Conservation (phyloP, 1,140 invertebrate species). For the Chymomyza costata region DNA sequence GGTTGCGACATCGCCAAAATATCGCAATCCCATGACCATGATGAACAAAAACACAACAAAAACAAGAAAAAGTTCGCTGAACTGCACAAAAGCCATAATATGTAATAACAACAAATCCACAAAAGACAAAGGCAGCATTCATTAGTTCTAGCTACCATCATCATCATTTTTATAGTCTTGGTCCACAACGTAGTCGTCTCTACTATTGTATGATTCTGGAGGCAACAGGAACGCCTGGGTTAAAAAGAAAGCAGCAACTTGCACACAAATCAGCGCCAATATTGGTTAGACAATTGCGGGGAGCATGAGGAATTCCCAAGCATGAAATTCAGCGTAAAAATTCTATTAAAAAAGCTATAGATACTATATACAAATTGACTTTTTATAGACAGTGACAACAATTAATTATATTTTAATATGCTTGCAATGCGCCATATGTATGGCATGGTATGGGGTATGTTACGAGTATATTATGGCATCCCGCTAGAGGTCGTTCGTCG, state of each 20-base stretch:
- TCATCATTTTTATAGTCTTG: conserved; percentile 26
- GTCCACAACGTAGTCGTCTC: background rate
- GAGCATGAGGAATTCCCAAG: conserved; percentile 24
- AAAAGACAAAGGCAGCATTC: conserved; percentile 47
- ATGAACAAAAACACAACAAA: conserved; percentile 41
- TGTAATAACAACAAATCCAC: conserved; percentile 48
- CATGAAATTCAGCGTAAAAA: conserved; percentile 27
- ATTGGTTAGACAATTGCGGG: conserved; percentile 41
- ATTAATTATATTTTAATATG: conserved; percentile 73
- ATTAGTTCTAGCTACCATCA: conserved; percentile 38
- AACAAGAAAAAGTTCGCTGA: conserved; percentile 70
- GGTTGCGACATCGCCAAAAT: conserved; percentile 61
- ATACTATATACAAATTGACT: conserved; percentile 55
- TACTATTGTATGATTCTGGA: background rate
- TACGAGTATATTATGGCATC: no score
- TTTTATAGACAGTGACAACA: conserved; percentile 72
- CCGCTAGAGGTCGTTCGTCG: no score
- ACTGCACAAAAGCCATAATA: conserved; percentile 61
- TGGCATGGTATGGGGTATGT: background rate
- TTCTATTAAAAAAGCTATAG: conserved; percentile 18
- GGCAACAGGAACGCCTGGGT: background rate
- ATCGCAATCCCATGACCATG: conserved; percentile 34
- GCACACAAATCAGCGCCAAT: conserved; percentile 66
- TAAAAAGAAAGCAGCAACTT: conserved; percentile 30
- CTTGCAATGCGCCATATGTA: conserved; percentile 24